Base-by-base conservation (phyloP, 2,797 vertebrate species). In the Etheostoma perlongum region DNA sequence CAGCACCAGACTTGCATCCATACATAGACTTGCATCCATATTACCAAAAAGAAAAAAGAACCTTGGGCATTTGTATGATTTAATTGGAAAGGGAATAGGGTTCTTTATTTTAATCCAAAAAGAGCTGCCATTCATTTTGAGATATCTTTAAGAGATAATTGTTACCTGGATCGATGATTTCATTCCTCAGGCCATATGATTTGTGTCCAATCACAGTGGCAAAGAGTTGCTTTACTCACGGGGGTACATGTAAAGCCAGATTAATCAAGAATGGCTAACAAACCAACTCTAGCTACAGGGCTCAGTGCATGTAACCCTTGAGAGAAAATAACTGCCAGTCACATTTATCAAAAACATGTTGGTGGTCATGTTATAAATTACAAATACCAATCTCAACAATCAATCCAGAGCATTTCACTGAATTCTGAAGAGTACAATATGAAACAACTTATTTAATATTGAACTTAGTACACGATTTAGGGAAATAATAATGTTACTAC, bases 161-260 rank as follows among this genome's bases (percentile, higher is more conserved):
- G 78, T 82, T 61, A 52, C 42, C 64, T 63, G 67, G 75, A 89
- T 89, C 66, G 19, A 88, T 90, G 72, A 21, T 76, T 85, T 81
- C 59, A 72, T 60, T 63, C 60, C 62, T 44, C 15, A 21, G 40
- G 57, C 54, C n/a, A 16, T n/a, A 9, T 58, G 53, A 81, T 79
- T 80, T 23, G 57, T 69, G 59, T 46, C 61, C 67, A 40, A 76
- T 79, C 65, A 58, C 61, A 27, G 63, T 14, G 14, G 47, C 67
- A 54, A 25, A 49, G 58, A 81, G 47, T 73, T 55, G 46, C 72
- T 67, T 76, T 57, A 48, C 72, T 76, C 78, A 23, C 27, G 69
- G 44, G 73, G 57, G 0, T 14, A 21, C 63, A 71, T 55, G 61
- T 60, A 76, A 77, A 77, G 33, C 14, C 55, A 69, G 79, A 87